Base-by-base conservation (phyloP, 1,140 invertebrate genomes). In the Agrilus planipennis region DNA sequence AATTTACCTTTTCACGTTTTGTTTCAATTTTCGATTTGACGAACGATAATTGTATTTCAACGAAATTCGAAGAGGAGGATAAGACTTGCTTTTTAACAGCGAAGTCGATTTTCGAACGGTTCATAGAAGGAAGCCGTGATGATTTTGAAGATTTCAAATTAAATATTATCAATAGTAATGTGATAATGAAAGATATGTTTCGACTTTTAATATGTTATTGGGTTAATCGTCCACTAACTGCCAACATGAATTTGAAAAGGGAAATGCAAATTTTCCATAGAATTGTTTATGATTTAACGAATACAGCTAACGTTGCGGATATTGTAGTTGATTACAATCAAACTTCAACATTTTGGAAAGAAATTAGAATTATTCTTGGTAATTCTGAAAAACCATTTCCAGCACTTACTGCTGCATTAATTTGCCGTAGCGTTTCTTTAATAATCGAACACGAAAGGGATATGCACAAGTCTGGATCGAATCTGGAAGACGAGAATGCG, bases 311-410 rank as follows among this genome's bases (percentile, higher is more conserved):
- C 14, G 55, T 66, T 6, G 63, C 65, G 15, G 57, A 60, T 3
- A 51, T 60, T 36, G 52, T 62, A 10, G 41, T 46, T 64, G 70
- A 68, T 29, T 80, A 83, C 44, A 79, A 78, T 56, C 70, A 75
- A 45, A 68, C 74, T 22, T 84, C 78, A 0, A 57, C 63, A 1
- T 88, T 84, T 79, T 89, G 86, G 84, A 71, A 72, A 50, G 65
- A 72, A 29, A 72, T 84, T 22, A 67, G 83, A n/a, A 69, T 73
- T 41, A 64, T 76, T 46, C 66, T 89, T 17, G 68, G 76, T 3
- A 74, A 84, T 42, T 79, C 79, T 49, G 62, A 69, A 5, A 76
- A 79, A 55, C 77, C 82, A 17, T 73, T 84, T 44, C 71, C 73
- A 45, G 80, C 80, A 5, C 65, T 86, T 50, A 77, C 79, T 16